A percentile compares a stretch with the other conserved stretches of the same genome.
phyloP scores from a whole-genome alignment of 2,888 invertebrate genomes.

The Rugalucina vietnamica region DNA sequence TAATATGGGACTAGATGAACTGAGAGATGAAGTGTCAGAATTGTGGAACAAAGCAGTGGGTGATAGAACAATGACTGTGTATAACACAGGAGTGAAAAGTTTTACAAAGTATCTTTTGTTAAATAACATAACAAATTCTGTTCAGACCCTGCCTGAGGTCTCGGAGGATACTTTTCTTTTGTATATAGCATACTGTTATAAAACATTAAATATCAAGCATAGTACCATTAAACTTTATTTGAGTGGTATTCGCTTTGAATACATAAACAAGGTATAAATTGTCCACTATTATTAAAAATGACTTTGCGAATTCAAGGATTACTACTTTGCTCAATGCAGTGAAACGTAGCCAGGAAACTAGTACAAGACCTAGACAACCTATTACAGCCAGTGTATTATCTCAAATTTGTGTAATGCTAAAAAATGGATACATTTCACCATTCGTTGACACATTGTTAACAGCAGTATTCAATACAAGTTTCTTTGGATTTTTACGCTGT shows the following conservation, averaged over 20 bases:
- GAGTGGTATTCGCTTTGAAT: neutral
- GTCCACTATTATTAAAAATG: neutral
- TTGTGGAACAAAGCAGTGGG: too few relatives aligned
- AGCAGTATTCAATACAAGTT: neutral
- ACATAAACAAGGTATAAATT: neutral
- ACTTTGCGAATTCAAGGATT: neutral
- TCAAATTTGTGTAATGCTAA: neutral
- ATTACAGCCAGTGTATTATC: neutral
- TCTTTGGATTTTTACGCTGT: neutral
- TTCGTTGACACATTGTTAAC: neutral
- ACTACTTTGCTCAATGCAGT: neutral
- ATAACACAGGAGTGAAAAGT: neutral
- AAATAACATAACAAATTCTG: neutral
- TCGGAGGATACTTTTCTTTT: neutral
- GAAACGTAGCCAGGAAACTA: neutral
- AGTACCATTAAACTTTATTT: neutral
- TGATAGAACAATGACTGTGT: neutral
- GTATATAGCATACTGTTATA: neutral
- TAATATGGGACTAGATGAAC: too few relatives aligned
- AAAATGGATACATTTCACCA: neutral
- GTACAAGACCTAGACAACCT: neutral
- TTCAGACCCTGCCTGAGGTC: neutral
- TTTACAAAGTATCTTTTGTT: neutral
- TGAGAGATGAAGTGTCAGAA: too few relatives aligned
- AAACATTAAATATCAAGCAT: neutral